Conservation (phyloP, 2,113 vertebrate genomes). For the Platysteira castanea region DNA sequence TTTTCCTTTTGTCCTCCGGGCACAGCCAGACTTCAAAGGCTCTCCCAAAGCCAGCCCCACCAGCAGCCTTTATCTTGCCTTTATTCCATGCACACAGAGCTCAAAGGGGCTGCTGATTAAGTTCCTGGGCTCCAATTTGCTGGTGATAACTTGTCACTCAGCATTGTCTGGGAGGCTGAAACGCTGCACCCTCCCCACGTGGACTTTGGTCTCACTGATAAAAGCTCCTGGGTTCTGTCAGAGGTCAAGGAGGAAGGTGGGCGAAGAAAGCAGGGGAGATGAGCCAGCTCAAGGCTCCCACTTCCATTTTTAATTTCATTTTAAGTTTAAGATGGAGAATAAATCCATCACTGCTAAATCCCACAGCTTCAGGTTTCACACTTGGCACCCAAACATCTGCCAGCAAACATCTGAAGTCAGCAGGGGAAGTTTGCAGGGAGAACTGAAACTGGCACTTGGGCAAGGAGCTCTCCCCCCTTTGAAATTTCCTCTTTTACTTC, state of each 20-base stretch:
- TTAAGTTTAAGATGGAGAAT: not conserved
- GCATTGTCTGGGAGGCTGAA: not conserved
- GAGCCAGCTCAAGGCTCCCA: not conserved
- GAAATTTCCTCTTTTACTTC: not conserved
- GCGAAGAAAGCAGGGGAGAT: not conserved
- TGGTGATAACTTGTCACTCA: not conserved
- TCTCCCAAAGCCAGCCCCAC: not conserved
- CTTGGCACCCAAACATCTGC: not conserved
- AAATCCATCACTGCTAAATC: not conserved
- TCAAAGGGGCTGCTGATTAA: not conserved
- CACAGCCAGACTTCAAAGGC: not conserved
- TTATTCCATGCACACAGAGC: not conserved
- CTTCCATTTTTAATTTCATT: not conserved
- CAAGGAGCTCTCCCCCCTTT: not conserved
- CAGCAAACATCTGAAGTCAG: not conserved
- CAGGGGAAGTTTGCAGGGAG: not conserved
- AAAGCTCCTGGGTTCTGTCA: not conserved
- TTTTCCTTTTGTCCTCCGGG: not conserved
- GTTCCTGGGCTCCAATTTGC: not conserved
- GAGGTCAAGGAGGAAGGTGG: accelerated
- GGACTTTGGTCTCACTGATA: not conserved
- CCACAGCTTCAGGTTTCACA: not conserved
- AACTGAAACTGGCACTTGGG: not conserved
- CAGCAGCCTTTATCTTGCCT: not conserved
- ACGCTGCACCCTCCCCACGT: not conserved